Evolutionary conservation across 2,888 invertebrate species (phyloP).

Genomic region (Euspilapteryx auroguttella): DNA sequence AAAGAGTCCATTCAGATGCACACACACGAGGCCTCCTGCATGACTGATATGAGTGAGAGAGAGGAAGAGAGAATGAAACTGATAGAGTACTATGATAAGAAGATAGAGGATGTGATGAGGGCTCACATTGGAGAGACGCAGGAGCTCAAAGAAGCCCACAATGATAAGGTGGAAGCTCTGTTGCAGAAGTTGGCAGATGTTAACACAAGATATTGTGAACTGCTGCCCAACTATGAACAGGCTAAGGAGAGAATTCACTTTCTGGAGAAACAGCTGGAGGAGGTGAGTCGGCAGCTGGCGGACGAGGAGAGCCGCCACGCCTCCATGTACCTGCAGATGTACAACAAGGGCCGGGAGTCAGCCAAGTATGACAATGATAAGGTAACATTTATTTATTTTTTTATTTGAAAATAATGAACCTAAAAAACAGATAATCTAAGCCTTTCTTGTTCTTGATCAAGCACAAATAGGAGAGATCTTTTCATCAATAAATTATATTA

Average conservation of each 20-base stretch:
- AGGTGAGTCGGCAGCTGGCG: conserved; percentile 66
- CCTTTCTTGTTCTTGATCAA: no score
- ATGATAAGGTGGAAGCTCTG: conserved; percentile 76
- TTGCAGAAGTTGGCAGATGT: conserved; percentile 74
- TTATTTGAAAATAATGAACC: conserved; percentile 1
- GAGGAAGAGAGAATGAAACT: conserved; percentile 69
- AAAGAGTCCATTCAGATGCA: conserved; percentile 69
- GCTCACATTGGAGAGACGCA: conserved; percentile 65
- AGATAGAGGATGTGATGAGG: conserved; percentile 73
- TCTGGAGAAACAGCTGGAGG: conserved; percentile 73
- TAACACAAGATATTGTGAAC: conserved; percentile 76
- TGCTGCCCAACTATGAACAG: conserved; percentile 73
- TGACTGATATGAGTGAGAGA: conserved; percentile 52
- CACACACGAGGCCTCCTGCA: conserved; percentile 56
- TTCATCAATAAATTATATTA: no score
- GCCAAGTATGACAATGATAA: conserved; percentile 72
- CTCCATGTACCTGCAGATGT: conserved; percentile 80
- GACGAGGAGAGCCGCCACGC: conserved; percentile 75
- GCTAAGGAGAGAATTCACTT: conserved; percentile 72
- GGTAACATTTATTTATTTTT: conserved; percentile 34
- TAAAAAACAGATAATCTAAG: no score
- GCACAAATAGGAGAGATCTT: no score
- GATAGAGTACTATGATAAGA: conserved; percentile 72
- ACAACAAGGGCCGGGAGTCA: conserved; percentile 80
- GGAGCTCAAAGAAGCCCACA: conserved; percentile 75